Evolutionary conservation across 2,113 vertebrate genomes (phyloP).

Genomic region (Toxostoma redivivum): DNA sequence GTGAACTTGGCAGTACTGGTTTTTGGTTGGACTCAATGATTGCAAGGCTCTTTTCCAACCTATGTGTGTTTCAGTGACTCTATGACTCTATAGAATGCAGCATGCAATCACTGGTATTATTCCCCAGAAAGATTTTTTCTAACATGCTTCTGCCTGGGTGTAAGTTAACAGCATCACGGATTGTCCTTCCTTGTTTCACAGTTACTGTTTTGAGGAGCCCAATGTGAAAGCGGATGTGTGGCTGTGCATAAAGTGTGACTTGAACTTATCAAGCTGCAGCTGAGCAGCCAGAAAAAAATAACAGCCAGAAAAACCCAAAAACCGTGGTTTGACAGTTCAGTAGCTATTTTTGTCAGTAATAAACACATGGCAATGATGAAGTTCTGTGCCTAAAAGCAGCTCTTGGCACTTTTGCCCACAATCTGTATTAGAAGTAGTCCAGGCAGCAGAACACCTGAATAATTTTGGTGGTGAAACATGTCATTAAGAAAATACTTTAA

Average conservation of each 20-base stretch:
- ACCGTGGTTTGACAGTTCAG: neutral
- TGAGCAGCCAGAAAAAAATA: neutral
- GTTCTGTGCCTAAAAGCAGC: neutral
- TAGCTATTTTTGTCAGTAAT: neutral
- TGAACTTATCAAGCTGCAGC: neutral
- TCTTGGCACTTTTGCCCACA: neutral
- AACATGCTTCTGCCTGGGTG: neutral
- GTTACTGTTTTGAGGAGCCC: neutral
- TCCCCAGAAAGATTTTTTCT: neutral
- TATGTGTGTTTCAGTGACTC: rapidly evolving
- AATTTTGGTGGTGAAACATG: neutral
- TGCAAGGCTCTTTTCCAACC: neutral
- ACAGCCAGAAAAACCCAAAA: neutral
- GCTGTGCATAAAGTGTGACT: neutral
- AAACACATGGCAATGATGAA: neutral
- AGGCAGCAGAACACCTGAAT: neutral
- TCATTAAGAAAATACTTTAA: neutral
- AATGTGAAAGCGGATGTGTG: neutral
- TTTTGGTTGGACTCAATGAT: neutral
- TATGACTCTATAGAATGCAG: neutral
- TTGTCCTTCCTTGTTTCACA: neutral
- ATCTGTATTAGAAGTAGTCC: neutral
- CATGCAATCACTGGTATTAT: neutral
- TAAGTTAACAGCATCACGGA: neutral
- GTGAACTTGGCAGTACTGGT: neutral